Percentiles rank a stretch among this genome's conserved stretches.
Evolutionary conservation across 23 tunicate genomes (phyloP).

Genomic region (Ascidia mentula): DNA sequence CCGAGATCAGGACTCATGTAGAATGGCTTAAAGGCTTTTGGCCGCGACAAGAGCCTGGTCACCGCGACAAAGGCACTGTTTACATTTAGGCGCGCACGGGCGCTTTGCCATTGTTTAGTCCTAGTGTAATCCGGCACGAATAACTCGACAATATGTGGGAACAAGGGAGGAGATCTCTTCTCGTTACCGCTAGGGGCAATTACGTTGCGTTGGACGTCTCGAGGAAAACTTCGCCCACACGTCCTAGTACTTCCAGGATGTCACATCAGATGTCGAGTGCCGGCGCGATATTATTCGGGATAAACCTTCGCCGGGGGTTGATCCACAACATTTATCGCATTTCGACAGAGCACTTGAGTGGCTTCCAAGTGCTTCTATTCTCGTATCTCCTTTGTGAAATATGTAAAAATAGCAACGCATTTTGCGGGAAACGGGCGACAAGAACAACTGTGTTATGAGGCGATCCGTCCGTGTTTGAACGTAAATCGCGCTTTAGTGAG

Average conservation of each 20-base stretch:
- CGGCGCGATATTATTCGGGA: not conserved
- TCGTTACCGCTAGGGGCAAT: not conserved
- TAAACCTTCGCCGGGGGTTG: slow-evolving; percentile 7
- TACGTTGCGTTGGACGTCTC: not conserved
- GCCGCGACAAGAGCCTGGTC: not conserved
- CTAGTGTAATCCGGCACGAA: slow-evolving; percentile 12
- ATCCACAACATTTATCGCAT: slow-evolving; percentile 2
- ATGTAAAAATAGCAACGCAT: not conserved
- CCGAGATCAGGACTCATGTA: not conserved
- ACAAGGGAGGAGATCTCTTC: not conserved
- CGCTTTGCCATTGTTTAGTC: not conserved
- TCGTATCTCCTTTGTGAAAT: not conserved
- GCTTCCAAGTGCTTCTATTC: slow-evolving; percentile 1
- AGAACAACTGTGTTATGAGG: no score
- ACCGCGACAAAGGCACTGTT: not conserved
- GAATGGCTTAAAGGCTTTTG: not conserved
- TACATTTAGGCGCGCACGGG: not conserved
- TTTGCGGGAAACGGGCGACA: not conserved
- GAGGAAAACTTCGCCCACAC: not conserved
- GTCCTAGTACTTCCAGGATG: not conserved
- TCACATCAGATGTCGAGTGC: not conserved
- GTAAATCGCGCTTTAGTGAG: no score
- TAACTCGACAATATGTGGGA: slow-evolving; percentile 13
- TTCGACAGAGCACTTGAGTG: not conserved
- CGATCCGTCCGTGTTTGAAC: no score